These are phyloP conservation scores for Ctenosaura bakeri DNA, from an alignment of 2,797 vertebrate genomes.

Conservation along the genomic window DNA sequence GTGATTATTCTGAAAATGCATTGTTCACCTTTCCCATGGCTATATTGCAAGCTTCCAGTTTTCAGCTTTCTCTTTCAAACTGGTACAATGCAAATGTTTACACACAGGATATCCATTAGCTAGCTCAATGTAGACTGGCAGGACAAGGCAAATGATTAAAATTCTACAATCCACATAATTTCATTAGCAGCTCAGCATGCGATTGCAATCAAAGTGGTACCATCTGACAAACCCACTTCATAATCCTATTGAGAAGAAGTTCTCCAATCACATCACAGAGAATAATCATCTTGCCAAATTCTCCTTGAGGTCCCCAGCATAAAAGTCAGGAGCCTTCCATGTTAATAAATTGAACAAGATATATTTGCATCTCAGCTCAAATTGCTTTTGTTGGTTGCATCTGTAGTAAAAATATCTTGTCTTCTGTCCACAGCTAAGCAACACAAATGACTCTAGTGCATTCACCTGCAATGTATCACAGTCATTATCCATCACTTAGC, in stretches of 20 bases:
- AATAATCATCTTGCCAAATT: conserved; percentile 1
- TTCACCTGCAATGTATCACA: not conserved
- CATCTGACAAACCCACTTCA: conserved; percentile 27
- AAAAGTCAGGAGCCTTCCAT: not conserved
- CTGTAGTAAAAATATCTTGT: not conserved
- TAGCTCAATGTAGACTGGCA: not conserved
- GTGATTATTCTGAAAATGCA: not conserved
- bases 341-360: not conserved
- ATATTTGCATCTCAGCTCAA: conserved; percentile 11
- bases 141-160: not conserved
- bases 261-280: not conserved
- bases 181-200: not conserved
- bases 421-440: not conserved
- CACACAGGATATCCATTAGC: not conserved
- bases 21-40: conserved; percentile 2
- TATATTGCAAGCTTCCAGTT: conserved; percentile 10
- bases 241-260: conserved; percentile 20
- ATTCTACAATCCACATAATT: not conserved
- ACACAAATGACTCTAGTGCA: no score
- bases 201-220: not conserved
- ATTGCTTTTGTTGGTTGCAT: conserved; percentile 2
- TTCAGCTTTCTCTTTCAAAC: conserved; percentile 30
- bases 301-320: not conserved
- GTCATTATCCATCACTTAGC: not conserved
- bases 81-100: conserved; percentile 7